phyloP scores from a whole-genome alignment of 1,140 invertebrate genomes.

The Apis laboriosa region DNA sequence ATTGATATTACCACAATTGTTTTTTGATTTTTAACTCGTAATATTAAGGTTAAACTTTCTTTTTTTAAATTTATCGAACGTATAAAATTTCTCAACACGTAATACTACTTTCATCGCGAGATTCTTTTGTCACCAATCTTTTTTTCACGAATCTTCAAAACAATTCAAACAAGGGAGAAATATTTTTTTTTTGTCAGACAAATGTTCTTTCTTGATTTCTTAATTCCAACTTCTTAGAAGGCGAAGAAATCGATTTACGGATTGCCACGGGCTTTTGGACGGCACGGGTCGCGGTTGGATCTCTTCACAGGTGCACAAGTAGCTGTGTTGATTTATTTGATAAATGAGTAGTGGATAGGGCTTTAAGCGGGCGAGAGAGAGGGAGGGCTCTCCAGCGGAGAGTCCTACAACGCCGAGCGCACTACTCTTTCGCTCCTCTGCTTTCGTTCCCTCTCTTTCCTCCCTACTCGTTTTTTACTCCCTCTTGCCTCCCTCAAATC shows the following conservation, averaged over 20 bases:
- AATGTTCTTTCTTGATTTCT: background rate
- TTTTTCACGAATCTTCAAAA: background rate
- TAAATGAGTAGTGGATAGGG: conserved; percentile 79
- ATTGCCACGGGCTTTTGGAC: conserved; percentile 40
- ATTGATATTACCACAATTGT: background rate
- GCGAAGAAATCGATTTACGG: conserved; percentile 38
- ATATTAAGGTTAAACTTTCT: no score
- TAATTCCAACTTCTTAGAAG: background rate
- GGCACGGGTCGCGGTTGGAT: conserved; percentile 56
- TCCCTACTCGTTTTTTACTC: conserved; percentile 38
- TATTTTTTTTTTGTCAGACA: background rate
- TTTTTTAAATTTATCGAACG: no score
- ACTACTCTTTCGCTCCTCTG: conserved; percentile 75
- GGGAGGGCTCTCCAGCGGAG: conserved; percentile 77
- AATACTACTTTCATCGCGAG: no score
- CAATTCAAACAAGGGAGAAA: background rate
- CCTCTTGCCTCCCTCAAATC: conserved; percentile 59
- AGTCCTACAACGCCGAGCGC: conserved; percentile 78
- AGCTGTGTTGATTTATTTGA: conserved; percentile 80
- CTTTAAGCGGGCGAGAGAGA: conserved; percentile 65
- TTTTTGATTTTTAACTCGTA: no score
- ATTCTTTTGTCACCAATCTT: no score
- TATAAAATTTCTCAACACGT: no score
- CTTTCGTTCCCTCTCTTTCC: conserved; percentile 53
- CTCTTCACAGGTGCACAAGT: conserved; percentile 76